Percentiles rank a stretch among this genome's conserved stretches.
Conservation (phyloP, 1,140 invertebrate genomes). For the Sarcophaga peregrina region DNA sequence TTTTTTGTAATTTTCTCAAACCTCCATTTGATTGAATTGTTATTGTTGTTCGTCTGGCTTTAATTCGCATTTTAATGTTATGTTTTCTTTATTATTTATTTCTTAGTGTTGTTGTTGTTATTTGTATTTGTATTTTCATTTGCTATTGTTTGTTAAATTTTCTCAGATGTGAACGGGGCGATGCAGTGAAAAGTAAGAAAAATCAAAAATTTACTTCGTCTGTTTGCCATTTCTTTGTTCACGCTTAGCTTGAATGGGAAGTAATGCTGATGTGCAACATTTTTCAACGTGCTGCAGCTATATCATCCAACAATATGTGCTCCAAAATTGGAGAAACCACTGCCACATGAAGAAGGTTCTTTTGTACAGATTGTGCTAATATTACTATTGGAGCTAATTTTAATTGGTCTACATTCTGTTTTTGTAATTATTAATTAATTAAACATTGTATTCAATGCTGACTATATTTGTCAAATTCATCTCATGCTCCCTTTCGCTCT, state of each 20-base stretch:
- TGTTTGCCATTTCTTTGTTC: neutral
- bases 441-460: neutral
- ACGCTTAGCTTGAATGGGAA: neutral
- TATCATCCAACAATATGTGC: neutral
- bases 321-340: neutral
- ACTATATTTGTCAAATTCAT: neutral
- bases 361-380: neutral
- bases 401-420: neutral
- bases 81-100: no score
- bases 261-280: neutral
- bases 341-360: neutral
- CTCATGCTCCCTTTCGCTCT: neutral
- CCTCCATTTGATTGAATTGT: neutral
- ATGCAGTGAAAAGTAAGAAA: neutral
- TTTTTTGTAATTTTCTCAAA: neutral
- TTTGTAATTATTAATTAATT: neutral
- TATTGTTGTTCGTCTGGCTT: no score
- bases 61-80: no score
- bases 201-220: neutral
- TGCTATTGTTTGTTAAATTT: slow-evolving; percentile 8
- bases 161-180: neutral
- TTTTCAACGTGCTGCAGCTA: neutral
- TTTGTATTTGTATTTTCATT: neutral
- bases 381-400: neutral
- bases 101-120: neutral